Evolutionary conservation across 2,888 invertebrate species (phyloP).

Genomic region (Stenchaetothrips biformis): DNA sequence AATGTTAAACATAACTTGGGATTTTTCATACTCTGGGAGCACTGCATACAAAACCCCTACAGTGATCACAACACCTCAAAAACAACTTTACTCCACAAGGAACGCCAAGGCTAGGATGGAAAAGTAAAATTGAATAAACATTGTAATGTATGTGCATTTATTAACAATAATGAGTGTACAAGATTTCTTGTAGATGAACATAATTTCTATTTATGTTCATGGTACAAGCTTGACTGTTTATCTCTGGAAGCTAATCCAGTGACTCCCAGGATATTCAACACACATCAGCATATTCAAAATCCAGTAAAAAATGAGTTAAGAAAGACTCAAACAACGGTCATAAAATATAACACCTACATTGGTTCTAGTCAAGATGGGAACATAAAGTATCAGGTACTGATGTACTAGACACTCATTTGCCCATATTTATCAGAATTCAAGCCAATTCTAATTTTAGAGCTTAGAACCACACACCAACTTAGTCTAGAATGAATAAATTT

Average conservation of each 20-base stretch:
- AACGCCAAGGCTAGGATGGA: not conserved
- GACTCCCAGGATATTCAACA: not conserved
- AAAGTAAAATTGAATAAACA: not conserved
- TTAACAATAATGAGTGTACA: conserved; percentile 23
- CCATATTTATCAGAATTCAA: conserved; percentile 16
- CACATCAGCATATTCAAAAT: conserved; percentile 19
- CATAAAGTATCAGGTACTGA: conserved; percentile 23
- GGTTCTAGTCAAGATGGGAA: conserved; percentile 14
- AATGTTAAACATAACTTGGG: not conserved
- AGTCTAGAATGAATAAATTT: conserved; percentile 13
- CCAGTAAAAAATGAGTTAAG: conserved; percentile 23
- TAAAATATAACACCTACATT: conserved; percentile 17
- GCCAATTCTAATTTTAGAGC: conserved; percentile 23
- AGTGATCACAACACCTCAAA: not conserved
- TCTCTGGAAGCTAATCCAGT: not conserved
- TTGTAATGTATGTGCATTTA: conserved; percentile 18
- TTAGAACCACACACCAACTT: not conserved
- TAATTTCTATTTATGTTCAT: not conserved
- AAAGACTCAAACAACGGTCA: conserved; percentile 21
- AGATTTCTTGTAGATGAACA: conserved; percentile 16
- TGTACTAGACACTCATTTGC: conserved; percentile 20
- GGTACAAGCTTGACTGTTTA: conserved; percentile 9
- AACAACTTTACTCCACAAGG: too few relatives aligned
- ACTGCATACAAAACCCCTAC: not conserved
- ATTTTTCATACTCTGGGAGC: too few relatives aligned